Base-by-base conservation (phyloP, 2,113 vertebrate species). In the Alexandromys fortis region DNA sequence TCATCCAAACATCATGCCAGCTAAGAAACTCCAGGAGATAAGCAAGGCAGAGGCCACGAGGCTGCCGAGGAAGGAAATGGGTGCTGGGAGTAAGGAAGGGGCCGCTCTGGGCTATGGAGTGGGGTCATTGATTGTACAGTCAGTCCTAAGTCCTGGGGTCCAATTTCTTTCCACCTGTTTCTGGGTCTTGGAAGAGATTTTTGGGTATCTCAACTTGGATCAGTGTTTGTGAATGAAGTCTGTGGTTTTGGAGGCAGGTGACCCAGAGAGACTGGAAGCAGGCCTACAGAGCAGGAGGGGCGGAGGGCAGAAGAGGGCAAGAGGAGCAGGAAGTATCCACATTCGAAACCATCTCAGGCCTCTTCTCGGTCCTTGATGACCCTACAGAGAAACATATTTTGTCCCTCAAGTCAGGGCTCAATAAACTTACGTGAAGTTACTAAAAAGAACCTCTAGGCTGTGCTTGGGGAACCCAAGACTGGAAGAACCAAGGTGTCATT, bases 61-160 rank as follows among this genome's bases (percentile, higher is more conserved):
- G 61, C 85, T 90, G 67, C 4, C 30, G 72, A 63, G 42, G 45
- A 38, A 61, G 81, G 52, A 82, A 30, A 79, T 72, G 79, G 85
- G 38, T 35, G 47, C n/a, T 42, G 65, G 45, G 14, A 6, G 7
- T 13, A 4, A 5, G 72, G 72, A 4, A 5, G 72, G 65, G 6
- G 33, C 14, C 0, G 0, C 19, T 4, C 30, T 21, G 8, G 42
- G 33, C 19, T 4, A n/a, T 21, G 11, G 42, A 28, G 86, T 3
- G 65, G 12, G 55, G 26, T 33, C 45, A 11, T 28, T 0, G 12
- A 49, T 28, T 38, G 19, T 33, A 30, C 13, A 2, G 1, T 63
- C 13, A 2, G 1, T 68, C 30, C 45, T 24, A 49, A 28, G 22
- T 19, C 87, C 26, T 19, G 47, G 30, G 5, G 16, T 30, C 30